phyloP scores from a whole-genome alignment of 30 jellyfish, hydroid and myxozoan genomes.

The Pelagia noctiluca region DNA sequence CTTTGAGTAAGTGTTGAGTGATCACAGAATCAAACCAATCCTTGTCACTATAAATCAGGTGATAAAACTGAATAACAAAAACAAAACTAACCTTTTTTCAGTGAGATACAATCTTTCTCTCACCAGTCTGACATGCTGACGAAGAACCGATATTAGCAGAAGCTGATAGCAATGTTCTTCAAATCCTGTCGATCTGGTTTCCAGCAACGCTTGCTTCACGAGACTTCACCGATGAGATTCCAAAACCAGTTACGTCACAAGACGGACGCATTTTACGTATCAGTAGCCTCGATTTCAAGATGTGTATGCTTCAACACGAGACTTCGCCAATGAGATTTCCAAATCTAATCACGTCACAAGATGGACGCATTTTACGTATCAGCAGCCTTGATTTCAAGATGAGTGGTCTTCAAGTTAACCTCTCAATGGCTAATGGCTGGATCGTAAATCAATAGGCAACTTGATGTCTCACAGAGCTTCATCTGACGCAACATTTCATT shows the following conservation, averaged over 20 bases:
- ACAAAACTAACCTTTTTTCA: neutral
- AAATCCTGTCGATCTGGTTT: neutral
- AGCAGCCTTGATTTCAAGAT: neutral
- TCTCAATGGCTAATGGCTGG: neutral
- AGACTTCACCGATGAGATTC: neutral
- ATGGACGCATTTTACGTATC: neutral
- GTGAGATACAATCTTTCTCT: neutral
- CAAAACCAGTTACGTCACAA: neutral
- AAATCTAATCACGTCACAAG: neutral
- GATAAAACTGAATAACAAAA: neutral
- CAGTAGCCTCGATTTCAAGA: neutral
- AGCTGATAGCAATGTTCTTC: conserved; percentile 5
- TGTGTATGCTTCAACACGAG: no score
- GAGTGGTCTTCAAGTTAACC: neutral
- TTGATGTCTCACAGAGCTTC: neutral
- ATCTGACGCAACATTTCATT: neutral
- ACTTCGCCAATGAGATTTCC: neutral
- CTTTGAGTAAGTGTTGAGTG: no score
- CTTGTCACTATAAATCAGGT: neutral
- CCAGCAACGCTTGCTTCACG: neutral
- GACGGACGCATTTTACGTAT: neutral
- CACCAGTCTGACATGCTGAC: neutral
- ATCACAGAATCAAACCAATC: no score
- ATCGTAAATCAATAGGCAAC: neutral
- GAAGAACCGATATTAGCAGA: conserved; percentile 2